phyloP scores from a whole-genome alignment of 2,888 invertebrate genomes.

The Pristionchus fissidentatus region DNA sequence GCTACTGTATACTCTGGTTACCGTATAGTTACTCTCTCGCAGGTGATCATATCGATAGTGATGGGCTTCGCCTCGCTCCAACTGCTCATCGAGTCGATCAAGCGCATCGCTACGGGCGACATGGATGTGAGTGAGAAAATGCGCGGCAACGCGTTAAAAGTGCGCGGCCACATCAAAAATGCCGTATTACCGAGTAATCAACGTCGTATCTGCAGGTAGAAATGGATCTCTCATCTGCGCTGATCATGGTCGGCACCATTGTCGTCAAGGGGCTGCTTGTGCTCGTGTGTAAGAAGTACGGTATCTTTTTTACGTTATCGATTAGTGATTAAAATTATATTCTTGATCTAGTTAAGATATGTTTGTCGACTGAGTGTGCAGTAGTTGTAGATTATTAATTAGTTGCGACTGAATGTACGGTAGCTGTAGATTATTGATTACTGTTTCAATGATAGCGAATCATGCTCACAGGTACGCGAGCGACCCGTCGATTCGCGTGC shows the following conservation, averaged over 20 bases:
- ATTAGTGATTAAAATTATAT: too few species aligned
- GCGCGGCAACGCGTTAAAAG: background rate
- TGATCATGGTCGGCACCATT: conserved; percentile 73
- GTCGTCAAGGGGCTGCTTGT: conserved; percentile 67
- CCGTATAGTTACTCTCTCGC: too few species aligned
- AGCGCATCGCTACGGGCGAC: conserved; percentile 50
- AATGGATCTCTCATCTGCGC: conserved; percentile 63
- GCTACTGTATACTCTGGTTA: too few species aligned
- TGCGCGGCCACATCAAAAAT: background rate
- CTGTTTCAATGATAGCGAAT: background rate
- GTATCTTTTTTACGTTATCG: background rate
- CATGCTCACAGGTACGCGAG: background rate
- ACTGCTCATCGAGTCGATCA: conserved; percentile 73
- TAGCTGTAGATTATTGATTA: background rate
- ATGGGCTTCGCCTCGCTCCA: conserved; percentile 78
- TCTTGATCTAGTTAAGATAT: too few species aligned
- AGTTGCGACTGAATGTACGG: background rate
- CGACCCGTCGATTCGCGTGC: conserved; percentile 69
- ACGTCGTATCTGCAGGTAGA: conserved; percentile 59
- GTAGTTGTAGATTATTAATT: background rate
- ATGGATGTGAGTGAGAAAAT: background rate
- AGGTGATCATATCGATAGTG: conserved; percentile 77
- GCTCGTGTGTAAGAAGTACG: conserved; percentile 68
- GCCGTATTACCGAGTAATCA: background rate
- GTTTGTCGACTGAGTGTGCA: background rate